Evolutionary conservation across 2,888 invertebrate species (phyloP), one percentile per base, ranked within the genome.

Genomic region (Andrena haemorrhoa): DNA sequence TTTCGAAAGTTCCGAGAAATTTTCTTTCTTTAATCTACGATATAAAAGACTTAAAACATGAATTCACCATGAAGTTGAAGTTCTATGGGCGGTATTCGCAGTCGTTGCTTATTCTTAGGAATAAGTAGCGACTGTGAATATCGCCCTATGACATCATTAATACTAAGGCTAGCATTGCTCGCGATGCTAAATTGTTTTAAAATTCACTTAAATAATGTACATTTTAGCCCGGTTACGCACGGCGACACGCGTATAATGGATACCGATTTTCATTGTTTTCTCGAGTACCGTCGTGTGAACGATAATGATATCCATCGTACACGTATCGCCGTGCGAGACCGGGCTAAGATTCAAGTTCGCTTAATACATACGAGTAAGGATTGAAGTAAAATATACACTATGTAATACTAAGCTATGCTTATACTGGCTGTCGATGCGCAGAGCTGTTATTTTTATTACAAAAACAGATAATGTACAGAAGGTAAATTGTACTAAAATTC

Each of bases 1-100:
- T 82, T 75, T 77, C 79, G 77, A 82, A n/a, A 61, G 64, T 82
- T 78, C n/a, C 61, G 70, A 64, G 41, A 73, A 71, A 23, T 23
- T 65, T 51, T 66, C 63, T 79, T 31, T 66, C 49, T 68, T 71
- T 12, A 51, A 75, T 65, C 23, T n/a, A n/a, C 26, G 7, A 51
- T 49, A 35, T 5, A 1, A 20, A 49, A 53, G n/a, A 49, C n/a
- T 4, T 68, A 5, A 26, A 23, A 8, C 26, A 56, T 8, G 16
- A 26, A 26, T 51, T 23, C 23, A 29, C 12, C 0, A 20, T 6
- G 33, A 66, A 26, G 53, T 56, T 20, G n/a, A 23, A 51, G 8
- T 23, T 63, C 7, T 26, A 29, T 23, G 23, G 23, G 23, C 23
- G 23, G 23, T 23, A 23, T 23, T 23, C 23, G 1, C 23, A 23